Percentiles rank a stretch among this genome's conserved stretches.
phyloP scores from a whole-genome alignment of 1,140 invertebrate species.

The Idris sp. region DNA sequence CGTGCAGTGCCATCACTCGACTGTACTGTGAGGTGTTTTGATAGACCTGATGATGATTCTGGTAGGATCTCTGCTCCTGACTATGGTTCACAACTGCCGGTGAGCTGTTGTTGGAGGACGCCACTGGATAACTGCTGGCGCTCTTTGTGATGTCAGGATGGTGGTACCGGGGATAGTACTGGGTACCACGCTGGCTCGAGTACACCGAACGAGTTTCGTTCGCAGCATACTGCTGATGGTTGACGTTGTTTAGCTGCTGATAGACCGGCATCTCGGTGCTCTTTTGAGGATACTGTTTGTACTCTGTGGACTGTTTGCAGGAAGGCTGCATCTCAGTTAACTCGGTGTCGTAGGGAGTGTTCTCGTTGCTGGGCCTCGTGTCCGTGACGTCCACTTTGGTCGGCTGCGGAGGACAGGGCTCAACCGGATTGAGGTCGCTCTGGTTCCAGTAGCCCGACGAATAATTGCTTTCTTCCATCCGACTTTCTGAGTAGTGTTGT shows the following conservation, averaged over 20 bases:
- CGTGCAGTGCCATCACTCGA: slow-evolving; percentile 53
- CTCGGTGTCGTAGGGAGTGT: slow-evolving; percentile 65
- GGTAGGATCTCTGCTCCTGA: slow-evolving; percentile 51
- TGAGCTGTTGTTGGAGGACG: slow-evolving; percentile 20
- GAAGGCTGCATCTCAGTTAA: slow-evolving; percentile 76
- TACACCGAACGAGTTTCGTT: slow-evolving; percentile 66
- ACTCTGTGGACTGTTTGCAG: slow-evolving; percentile 72
- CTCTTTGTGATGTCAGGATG: slow-evolving; percentile 76
- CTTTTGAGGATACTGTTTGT: slow-evolving; percentile 66
- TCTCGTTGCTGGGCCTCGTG: slow-evolving; percentile 72
- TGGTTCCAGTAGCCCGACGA: slow-evolving; percentile 67
- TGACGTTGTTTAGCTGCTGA: slow-evolving; percentile 71
- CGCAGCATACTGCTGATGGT: slow-evolving; percentile 64
- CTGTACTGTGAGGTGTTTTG: slow-evolving; percentile 33
- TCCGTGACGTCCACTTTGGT: slow-evolving; percentile 73
- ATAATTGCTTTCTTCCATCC: slow-evolving; percentile 53
- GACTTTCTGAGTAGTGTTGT: slow-evolving; percentile 49
- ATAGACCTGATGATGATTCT: slow-evolving; percentile 26
- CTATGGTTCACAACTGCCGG: slow-evolving; percentile 16
- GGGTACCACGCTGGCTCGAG: slow-evolving; percentile 71
- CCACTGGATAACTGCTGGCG: no score
- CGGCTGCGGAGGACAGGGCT: slow-evolving; percentile 72
- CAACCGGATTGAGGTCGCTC: slow-evolving; percentile 62
- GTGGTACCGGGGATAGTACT: slow-evolving; percentile 75
- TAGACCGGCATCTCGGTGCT: slow-evolving; percentile 74